Evolutionary conservation across 2,113 vertebrate species (phyloP).

Genomic region (Oreochromis aureus): DNA sequence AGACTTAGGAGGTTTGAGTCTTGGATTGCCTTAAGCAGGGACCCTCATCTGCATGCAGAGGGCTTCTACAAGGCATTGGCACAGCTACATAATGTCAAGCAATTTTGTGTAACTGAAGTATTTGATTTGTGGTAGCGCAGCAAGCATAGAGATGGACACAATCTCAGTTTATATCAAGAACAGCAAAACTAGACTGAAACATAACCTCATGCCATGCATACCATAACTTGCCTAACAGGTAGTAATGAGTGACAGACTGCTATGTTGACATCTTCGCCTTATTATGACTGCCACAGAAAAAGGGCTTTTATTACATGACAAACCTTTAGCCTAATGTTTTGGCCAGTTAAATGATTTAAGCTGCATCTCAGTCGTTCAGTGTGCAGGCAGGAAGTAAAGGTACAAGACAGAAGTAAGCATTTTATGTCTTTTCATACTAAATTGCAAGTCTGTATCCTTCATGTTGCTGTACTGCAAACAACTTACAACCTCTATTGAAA

Average conservation of each 20-base stretch:
- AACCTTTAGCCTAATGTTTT: not conserved
- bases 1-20: slow-evolving; percentile 66
- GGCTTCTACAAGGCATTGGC: slow-evolving; percentile 31
- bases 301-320: not conserved
- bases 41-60: slow-evolving; percentile 61
- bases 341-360: not conserved
- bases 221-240: not conserved
- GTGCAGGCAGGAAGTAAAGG: not conserved
- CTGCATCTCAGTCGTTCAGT: not conserved
- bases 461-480: slow-evolving; percentile 6
- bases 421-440: not conserved
- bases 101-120: slow-evolving; percentile 56
- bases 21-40: slow-evolving; percentile 56
- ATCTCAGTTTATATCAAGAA: slow-evolving; percentile 30
- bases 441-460: slow-evolving; percentile 11
- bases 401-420: not conserved
- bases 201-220: not conserved
- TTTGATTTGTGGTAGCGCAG: slow-evolving; percentile 39
- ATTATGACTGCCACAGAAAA: not conserved
- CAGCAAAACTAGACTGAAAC: slow-evolving; percentile 20
- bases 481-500: slow-evolving; percentile 2
- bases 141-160: slow-evolving; percentile 8
- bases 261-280: not conserved
- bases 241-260: slow-evolving; percentile 18
- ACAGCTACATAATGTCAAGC: slow-evolving; percentile 62